Evolutionary conservation across 2,113 vertebrate genomes (phyloP).

Genomic region (Corythornis cristatus): DNA sequence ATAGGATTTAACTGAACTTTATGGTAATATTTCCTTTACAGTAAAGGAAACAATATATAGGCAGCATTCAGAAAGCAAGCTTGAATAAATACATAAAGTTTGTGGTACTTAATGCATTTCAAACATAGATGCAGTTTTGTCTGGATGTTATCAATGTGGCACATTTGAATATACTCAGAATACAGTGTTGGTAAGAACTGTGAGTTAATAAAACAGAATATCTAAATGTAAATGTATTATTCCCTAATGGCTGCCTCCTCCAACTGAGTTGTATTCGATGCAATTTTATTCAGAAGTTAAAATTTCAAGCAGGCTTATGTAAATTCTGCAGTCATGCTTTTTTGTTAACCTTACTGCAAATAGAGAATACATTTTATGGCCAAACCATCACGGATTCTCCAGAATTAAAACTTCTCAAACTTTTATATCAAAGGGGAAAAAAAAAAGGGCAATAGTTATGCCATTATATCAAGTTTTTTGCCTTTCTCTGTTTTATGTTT

Average conservation of each 20-base stretch:
- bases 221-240: constrained; percentile 48
- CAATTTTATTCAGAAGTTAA: constrained; percentile 55
- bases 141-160: background rate
- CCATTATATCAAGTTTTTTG: background rate
- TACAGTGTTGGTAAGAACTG: background rate
- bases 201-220: constrained; percentile 31
- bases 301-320: constrained; percentile 6
- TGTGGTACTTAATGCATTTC: background rate
- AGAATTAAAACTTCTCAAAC: background rate
- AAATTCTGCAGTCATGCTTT: constrained; percentile 14
- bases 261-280: constrained; percentile 41
- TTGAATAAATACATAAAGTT: background rate
- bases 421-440: background rate
- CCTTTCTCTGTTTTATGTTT: constrained; percentile 7
- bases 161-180: background rate
- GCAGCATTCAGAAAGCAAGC: background rate
- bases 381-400: background rate
- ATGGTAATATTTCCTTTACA: background rate
- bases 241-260: constrained; percentile 8
- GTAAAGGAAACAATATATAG: background rate
- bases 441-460: background rate
- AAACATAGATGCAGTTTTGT: background rate
- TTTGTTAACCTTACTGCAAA: constrained; percentile 42
- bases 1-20: background rate
- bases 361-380: background rate